phyloP scores from a whole-genome alignment of 2,797 vertebrate genomes.

The Uromys caudimaculatus region DNA sequence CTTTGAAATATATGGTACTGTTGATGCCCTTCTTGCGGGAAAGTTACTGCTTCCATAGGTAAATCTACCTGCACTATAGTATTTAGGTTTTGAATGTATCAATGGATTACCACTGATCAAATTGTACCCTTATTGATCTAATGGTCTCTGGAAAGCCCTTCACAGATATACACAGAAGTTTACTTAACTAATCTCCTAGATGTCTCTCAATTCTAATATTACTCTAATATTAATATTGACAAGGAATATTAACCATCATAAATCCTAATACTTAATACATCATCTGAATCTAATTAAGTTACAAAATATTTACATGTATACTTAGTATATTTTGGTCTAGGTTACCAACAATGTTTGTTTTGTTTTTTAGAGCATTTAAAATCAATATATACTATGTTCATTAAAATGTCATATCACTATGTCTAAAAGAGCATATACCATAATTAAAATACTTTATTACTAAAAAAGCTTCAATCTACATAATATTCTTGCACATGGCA shows the following conservation, averaged over 20 bases:
- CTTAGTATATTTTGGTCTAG: background rate
- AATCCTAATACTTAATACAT: background rate
- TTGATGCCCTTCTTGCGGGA: background rate
- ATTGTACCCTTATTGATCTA: background rate
- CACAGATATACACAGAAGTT: background rate
- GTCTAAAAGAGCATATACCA: background rate
- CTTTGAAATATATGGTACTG: background rate
- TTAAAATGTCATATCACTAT: background rate
- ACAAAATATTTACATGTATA: background rate
- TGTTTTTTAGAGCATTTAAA: background rate
- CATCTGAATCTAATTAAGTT: background rate
- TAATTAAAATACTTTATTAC: background rate
- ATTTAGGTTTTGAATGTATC: background rate
- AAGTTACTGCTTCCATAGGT: background rate
- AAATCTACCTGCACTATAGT: background rate
- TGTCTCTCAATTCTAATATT: background rate
- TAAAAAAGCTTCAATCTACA: background rate
- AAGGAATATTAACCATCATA: background rate
- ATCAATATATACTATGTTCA: background rate
- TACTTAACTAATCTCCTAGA: too few species aligned
- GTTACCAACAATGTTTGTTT: background rate
- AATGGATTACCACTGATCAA: background rate
- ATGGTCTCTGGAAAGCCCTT: background rate
- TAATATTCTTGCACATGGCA: background rate
- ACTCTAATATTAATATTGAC: background rate